Conservation (phyloP, 2,797 vertebrate species). For the Sebastes kiyomatsui region DNA sequence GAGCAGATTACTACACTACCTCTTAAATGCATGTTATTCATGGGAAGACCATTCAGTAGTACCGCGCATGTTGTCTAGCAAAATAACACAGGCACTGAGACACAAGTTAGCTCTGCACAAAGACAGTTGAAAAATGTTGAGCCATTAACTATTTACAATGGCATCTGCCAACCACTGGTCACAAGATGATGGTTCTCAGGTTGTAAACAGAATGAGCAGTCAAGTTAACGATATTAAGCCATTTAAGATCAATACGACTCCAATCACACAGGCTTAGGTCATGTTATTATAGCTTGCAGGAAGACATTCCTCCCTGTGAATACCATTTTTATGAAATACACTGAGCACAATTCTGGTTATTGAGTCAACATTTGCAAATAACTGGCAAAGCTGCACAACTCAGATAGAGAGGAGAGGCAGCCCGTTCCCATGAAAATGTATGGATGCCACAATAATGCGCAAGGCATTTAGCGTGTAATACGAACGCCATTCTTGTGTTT, state of each 20-base stretch:
- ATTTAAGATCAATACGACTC: slow-evolving; percentile 32
- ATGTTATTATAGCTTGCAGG: slow-evolving; percentile 6
- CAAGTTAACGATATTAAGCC: slow-evolving; percentile 45
- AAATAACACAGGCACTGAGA: slow-evolving; percentile 1
- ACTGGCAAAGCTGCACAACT: background rate
- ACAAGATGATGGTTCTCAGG: slow-evolving; percentile 34
- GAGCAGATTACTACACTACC: background rate
- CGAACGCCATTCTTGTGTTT: too few relatives aligned
- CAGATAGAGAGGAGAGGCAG: background rate
- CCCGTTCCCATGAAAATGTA: too few relatives aligned
- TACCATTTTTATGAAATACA: slow-evolving; percentile 5
- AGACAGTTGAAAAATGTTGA: slow-evolving; percentile 27
- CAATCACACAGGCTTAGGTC: background rate
- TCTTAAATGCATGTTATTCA: background rate
- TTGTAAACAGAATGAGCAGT: slow-evolving; percentile 50
- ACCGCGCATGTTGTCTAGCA: background rate
- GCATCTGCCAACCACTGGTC: slow-evolving; percentile 40
- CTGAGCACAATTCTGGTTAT: background rate
- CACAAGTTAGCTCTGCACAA: slow-evolving; percentile 5
- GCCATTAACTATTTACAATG: slow-evolving; percentile 48
- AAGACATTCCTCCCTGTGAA: slow-evolving; percentile 10
- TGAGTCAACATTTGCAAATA: background rate
- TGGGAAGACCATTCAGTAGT: background rate
- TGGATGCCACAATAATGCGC: too few relatives aligned
- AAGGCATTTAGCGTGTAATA: too few relatives aligned